Conservation (phyloP, 2,113 vertebrate species). For the Cynopterus brachyotis region DNA sequence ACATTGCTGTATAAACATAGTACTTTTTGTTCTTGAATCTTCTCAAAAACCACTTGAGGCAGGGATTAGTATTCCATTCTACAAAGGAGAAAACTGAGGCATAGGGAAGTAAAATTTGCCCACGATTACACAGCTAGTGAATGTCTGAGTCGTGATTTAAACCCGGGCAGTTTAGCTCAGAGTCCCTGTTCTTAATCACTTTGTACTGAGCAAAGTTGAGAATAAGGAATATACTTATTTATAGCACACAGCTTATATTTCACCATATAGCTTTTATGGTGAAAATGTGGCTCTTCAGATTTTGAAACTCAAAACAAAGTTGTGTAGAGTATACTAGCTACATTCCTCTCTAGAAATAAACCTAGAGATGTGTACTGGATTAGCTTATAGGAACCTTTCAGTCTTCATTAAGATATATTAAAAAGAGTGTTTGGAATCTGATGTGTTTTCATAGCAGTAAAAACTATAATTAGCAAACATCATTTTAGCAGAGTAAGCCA, state of each 20-base stretch:
- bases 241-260: neutral
- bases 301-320: neutral
- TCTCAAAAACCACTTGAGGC: neutral
- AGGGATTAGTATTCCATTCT: neutral
- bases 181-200: neutral
- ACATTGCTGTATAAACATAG: neutral
- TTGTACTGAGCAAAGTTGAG: neutral
- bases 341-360: neutral
- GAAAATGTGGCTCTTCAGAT: neutral
- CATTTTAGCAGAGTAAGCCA: conserved; percentile 22
- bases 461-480: conserved; percentile 38
- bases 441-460: neutral
- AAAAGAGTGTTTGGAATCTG: neutral
- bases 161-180: neutral
- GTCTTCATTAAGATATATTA: neutral
- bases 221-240: neutral
- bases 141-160: neutral
- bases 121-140: neutral
- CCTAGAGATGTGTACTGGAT: neutral
- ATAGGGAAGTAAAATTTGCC: neutral
- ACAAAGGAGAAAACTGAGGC: neutral
- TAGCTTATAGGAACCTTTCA: neutral
- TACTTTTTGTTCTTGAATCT: neutral
- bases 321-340: neutral
- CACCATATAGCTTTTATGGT: neutral